Evolutionary conservation across 2,888 invertebrate genomes (phyloP).

Genomic region (Agrotis puta): DNA sequence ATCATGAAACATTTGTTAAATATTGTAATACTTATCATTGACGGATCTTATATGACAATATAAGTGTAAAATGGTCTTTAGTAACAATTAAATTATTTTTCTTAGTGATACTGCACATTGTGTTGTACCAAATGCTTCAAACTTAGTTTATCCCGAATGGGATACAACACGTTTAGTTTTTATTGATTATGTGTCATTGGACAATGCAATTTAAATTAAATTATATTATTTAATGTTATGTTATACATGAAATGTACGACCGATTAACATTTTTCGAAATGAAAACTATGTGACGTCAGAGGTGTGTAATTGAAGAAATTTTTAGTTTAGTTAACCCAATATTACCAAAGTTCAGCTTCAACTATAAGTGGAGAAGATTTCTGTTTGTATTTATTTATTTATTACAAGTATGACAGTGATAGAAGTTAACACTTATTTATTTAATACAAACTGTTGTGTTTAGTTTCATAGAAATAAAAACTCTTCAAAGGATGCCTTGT

Average conservation of each 20-base stretch:
- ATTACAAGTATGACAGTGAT: constrained; percentile 49
- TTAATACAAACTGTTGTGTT: constrained; percentile 54
- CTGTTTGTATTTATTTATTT: constrained; percentile 63
- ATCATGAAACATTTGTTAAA: background rate
- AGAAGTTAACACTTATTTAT: constrained; percentile 49
- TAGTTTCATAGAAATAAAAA: constrained; percentile 57
- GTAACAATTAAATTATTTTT: background rate
- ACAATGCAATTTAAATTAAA: constrained; percentile 20
- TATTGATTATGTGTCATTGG: constrained; percentile 13
- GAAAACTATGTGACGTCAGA: constrained; percentile 48
- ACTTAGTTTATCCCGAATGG: background rate
- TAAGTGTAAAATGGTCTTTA: constrained; percentile 16
- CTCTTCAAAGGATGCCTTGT: constrained; percentile 40
- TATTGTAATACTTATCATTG: background rate
- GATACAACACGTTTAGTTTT: background rate
- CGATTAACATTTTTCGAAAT: background rate
- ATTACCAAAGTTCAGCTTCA: constrained; percentile 66
- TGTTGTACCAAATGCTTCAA: constrained; percentile 1
- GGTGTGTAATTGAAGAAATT: constrained; percentile 23
- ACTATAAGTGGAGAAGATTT: constrained; percentile 54
- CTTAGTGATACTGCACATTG: background rate
- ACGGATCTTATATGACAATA: background rate
- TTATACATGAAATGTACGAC: background rate
- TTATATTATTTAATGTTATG: background rate
- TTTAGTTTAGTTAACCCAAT: constrained; percentile 46